Base-by-base conservation (phyloP, 2,888 invertebrate genomes). In the Eupithecia inturbata region DNA sequence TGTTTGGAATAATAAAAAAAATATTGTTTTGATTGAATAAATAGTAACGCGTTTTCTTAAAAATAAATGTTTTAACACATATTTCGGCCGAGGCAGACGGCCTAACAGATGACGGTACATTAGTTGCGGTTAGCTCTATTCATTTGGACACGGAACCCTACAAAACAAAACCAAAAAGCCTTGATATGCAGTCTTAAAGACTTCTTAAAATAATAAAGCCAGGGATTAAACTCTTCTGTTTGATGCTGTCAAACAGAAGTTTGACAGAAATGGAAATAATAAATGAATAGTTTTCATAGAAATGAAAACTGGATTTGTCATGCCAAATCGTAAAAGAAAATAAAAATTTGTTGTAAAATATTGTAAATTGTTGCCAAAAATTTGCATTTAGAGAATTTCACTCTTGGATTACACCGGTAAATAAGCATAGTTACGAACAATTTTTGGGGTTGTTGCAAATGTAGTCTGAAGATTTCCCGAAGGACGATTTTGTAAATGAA, bases 341-440 rank as follows among this genome's bases (percentile, higher is more conserved):
- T 62, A 31, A 62, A 62, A 62, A 62, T 62, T 62, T 62, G 16
- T 62, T 62, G 72, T 68, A 73, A 26, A 31, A 57, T 57, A 57
- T 57, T 57, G 26, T 57, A 57, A 57, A 57, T 57, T 26, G 14
- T 57, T 26, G 26, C 57, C 10, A 53, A 57, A 57, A 57, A 57
- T 26, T 57, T 14, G 14, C 4, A 22, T 49, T 22, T 53, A 10
- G 12, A 53, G 4, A 10, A 53, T 53, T 53, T 53, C 53, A 22
- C 53, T 57, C 57, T 57, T 57, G 57, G 57, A 57, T 26, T 14
- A 57, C 22, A 26, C 14, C 5, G 26, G 57, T 57, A 26, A 57
- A 12, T 12, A 49, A 49, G n/a, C 49, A 12, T 10, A 26, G 22
- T 26, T 14, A 22, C 53, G 14, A 26, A 26, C 3, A 1, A 26